Conservation (phyloP, 2,888 invertebrate species). For the Clanis bilineata region DNA sequence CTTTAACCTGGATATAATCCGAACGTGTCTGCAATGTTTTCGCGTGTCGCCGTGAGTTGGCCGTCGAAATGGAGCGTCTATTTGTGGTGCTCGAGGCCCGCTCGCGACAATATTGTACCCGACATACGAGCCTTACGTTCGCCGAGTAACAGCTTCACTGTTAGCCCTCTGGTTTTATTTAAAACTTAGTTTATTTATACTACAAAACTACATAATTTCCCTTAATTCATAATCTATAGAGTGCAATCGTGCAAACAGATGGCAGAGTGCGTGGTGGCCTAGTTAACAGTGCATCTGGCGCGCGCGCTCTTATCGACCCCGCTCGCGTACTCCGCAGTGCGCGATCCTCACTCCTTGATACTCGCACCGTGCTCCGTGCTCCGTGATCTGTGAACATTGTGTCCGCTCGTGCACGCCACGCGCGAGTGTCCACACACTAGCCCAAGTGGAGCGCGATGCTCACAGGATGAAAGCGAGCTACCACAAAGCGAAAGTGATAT, state of each 20-base stretch:
- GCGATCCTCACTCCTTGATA: conserved; percentile 30
- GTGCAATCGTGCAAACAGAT: conserved; percentile 59
- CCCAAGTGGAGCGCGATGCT: conserved; percentile 49
- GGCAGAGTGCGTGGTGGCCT: conserved; percentile 68
- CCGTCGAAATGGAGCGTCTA: conserved; percentile 78
- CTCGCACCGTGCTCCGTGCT: conserved; percentile 20
- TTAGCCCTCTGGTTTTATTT: conserved; percentile 39
- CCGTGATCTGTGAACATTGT: conserved; percentile 16
- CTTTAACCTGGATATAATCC: conserved; percentile 56
- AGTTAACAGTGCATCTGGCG: conserved; percentile 71
- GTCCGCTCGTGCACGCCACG: conserved; percentile 34
- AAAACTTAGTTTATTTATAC: conserved; percentile 31
- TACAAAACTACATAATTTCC: conserved; percentile 15
- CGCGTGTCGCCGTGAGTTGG: conserved; percentile 70
- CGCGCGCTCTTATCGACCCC: conserved; percentile 52
- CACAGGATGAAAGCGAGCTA: conserved; percentile 66
- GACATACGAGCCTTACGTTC: conserved; percentile 64
- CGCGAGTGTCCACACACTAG: background rate
- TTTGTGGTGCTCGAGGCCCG: conserved; percentile 79
- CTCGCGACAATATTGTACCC: conserved; percentile 73
- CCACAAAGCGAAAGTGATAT: conserved; percentile 72
- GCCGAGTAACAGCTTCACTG: conserved; percentile 50
- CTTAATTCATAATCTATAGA: conserved; percentile 35
- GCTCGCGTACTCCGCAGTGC: conserved; percentile 36
- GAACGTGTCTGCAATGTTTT: conserved; percentile 70